Evolutionary conservation across 2,797 vertebrate species (phyloP), one percentile per base, ranked within the genome.

Genomic region (Acanthis flammea): DNA sequence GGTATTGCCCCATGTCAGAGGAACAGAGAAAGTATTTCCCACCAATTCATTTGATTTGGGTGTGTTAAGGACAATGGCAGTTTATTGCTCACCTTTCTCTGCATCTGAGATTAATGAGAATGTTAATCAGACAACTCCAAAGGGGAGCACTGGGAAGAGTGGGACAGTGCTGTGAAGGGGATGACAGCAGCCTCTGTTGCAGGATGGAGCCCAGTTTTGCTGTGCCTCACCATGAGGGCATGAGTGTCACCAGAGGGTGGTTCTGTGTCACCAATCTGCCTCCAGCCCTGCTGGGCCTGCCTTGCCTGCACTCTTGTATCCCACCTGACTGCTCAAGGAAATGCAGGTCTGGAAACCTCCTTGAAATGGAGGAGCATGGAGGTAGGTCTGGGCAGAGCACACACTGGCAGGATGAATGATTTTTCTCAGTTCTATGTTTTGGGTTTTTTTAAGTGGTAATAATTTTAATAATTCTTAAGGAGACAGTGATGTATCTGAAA

Each of bases 231-330:
- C 19, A 7, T 1, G 12, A 70, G 27, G 23, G 35, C 8, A 19
- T 2, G 11, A 35, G 21, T 25, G 28, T 30, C 67, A 39, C 44
- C 39, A 33, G 41, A 25, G 7, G 0, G 15, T 53, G 35, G 5
- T 42, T 65, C 6, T 72, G 33, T 22, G 24, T 35, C 12, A 28
- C 1, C 0, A 8, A 10, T 12, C 21, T 60, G 44, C 24, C 41
- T 35, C 28, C 41, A 41, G 45, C 37, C 19, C 33, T 42, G 14
- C 21, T 1, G 3, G 9, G 5, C 33, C 21, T 65, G 37, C 23
- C 31, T 61, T 0, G 0, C 0, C 0, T 12, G 6, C 18, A 4
- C 14, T 50, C 35, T 5, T 1, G 0, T n/a, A 31, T 51, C 57
- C 5, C 23, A 37, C 28, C 14, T 53, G n/a, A 13, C 0, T 3